Conservation (phyloP, 2,797 vertebrate species). For the Carduelis carduelis region DNA sequence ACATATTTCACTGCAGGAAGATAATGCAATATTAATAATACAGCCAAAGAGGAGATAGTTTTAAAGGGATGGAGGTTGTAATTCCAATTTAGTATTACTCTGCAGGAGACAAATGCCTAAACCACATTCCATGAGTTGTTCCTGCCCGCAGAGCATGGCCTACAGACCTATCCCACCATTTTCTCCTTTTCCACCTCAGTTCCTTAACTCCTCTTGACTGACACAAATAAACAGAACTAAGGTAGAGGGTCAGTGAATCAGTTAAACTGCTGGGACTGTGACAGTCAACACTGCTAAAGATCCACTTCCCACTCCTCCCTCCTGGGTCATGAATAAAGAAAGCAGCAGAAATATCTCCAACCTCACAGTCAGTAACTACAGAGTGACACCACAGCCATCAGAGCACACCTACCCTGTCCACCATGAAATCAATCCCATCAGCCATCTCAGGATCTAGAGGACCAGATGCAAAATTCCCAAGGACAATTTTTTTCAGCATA, state of each 20-base stretch:
- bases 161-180: neutral
- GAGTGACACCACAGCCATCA: neutral
- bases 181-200: neutral
- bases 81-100: neutral
- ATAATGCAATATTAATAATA: neutral
- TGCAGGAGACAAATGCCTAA: neutral
- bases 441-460: constrained; percentile 96
- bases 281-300: neutral
- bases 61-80: neutral
- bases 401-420: constrained; percentile 86
- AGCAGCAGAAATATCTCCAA: neutral
- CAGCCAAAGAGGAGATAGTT: neutral
- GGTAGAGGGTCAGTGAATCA: neutral
- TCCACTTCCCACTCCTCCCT: neutral
- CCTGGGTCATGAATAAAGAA: neutral
- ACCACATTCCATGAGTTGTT: neutral
- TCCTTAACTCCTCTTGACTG: neutral
- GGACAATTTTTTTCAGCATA: constrained; percentile 97
- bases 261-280: neutral
- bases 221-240: neutral
- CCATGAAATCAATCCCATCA: constrained; percentile 99
- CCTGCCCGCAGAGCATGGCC: neutral
- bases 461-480: constrained; percentile 96
- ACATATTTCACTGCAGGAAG: neutral
- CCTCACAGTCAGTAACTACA: neutral